Conservation (phyloP, 2,888 invertebrate genomes). For the Campoplex capitator region DNA sequence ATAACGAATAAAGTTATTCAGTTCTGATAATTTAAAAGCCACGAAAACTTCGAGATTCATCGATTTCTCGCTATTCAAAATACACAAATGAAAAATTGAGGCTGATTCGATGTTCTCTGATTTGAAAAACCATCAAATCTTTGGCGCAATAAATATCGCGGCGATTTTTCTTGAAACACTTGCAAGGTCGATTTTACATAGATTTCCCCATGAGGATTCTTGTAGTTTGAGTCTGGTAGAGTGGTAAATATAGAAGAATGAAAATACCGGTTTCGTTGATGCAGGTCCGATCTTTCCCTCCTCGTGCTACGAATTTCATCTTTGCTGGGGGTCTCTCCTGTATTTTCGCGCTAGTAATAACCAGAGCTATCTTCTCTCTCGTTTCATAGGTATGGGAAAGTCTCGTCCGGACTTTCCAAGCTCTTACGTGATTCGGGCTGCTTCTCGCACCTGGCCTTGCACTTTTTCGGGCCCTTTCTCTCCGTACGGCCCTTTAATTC, state of each 20-base stretch:
- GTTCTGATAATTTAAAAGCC: background rate
- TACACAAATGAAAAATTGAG: background rate
- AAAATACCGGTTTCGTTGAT: conserved; percentile 63
- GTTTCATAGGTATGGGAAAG: conserved; percentile 76
- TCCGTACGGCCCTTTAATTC: background rate
- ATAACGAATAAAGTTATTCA: background rate
- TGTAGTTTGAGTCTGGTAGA: background rate
- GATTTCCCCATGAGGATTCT: background rate
- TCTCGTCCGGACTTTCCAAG: conserved; percentile 72
- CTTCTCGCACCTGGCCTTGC: conserved; percentile 66
- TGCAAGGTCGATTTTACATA: background rate
- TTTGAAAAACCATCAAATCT: background rate
- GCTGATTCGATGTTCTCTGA: background rate
- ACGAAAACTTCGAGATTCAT: background rate
- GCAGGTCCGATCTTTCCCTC: conserved; percentile 53
- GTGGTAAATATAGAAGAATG: conserved; percentile 57
- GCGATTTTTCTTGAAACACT: background rate
- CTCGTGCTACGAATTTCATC: conserved; percentile 63
- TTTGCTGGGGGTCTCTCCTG: conserved; percentile 80
- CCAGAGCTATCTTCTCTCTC: conserved; percentile 28
- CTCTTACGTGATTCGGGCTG: conserved; percentile 48
- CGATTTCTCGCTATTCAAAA: too few relatives aligned
- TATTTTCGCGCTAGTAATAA: conserved; percentile 70
- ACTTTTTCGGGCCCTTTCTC: conserved; percentile 37
- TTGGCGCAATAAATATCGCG: background rate